phyloP scores from a whole-genome alignment of 2,113 vertebrate genomes.

The Dasyornis broadbenti region DNA sequence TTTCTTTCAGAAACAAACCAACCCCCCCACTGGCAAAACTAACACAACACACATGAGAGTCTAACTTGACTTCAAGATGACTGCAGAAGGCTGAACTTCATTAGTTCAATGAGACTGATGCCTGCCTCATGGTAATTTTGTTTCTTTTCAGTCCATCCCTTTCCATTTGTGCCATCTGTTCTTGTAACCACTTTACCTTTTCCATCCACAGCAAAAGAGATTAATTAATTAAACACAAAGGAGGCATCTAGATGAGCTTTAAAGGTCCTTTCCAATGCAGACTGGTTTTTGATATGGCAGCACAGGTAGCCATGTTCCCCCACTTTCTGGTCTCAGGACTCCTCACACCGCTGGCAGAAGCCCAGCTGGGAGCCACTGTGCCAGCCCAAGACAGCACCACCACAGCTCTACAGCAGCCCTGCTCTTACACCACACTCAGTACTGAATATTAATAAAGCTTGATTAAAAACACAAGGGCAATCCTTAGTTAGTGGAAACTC shows the following conservation, averaged over 20 bases:
- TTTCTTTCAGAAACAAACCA: background rate
- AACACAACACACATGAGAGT: background rate
- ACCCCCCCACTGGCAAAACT: background rate
- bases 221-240: background rate
- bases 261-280: background rate
- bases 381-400: fast-evolving
- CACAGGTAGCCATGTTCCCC: background rate
- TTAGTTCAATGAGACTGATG: background rate
- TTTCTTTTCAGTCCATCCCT: background rate
- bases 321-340: background rate
- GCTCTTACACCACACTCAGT: background rate
- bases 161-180: background rate
- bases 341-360: background rate
- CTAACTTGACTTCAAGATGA: background rate
- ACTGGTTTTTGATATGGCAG: background rate
- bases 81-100: background rate
- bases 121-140: background rate
- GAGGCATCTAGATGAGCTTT: background rate
- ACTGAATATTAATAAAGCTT: background rate
- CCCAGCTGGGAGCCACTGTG: background rate
- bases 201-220: background rate
- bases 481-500: background rate
- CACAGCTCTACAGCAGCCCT: background rate
- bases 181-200: background rate
- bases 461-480: background rate